Base-by-base conservation (phyloP, 1,140 invertebrate species). In the Plodia interpunctella region DNA sequence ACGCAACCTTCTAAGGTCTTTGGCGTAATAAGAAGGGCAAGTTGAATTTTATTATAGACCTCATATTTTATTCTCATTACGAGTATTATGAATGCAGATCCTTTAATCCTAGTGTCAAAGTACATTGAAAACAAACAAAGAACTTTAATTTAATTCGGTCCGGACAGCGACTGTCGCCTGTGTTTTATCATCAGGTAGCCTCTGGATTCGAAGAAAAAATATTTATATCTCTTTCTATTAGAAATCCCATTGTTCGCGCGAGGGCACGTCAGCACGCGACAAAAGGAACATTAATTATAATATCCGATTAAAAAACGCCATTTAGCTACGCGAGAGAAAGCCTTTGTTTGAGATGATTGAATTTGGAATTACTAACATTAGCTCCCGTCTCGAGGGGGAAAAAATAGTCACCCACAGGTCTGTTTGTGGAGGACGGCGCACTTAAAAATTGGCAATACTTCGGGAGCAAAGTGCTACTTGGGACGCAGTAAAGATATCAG, bases 271-370 rank as follows among this genome's bases (percentile, higher is more conserved):
- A 88, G 79, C 82, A 80, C 80, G 89, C 80, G 82, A 85, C 88
- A 89, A 90, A 90, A 90, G 84, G 82, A 80, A 90, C 90, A 90
- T 90, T 90, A 90, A 90, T 90, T 90, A 90, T 90, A 90, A 90
- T 90, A 90, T 90, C 87, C 87, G 90, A 90, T 90, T 90, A 89
- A 88, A 90, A 90, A 90, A 89, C 80, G 87, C 83, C 82, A 90
- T 90, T 90, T 90, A 88, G 87, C 71, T 75, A 76, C 73, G 81
- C 76, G 72, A 75, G 77, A 80, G 77, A 74, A 68, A 70, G 74
- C 66, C 75, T 87, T 89, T 89, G 86, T 89, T 85, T 87, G 86
- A 85, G 74, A 83, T 83, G 81, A 87, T 89, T 87, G 84, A 83
- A 86, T 87, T 86, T 78, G 61, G 72, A 78, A 86, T 85, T 78